Evolutionary conservation across 92 coral and sea anemone species (phyloP).

Genomic region (Bergia puertoricense): DNA sequence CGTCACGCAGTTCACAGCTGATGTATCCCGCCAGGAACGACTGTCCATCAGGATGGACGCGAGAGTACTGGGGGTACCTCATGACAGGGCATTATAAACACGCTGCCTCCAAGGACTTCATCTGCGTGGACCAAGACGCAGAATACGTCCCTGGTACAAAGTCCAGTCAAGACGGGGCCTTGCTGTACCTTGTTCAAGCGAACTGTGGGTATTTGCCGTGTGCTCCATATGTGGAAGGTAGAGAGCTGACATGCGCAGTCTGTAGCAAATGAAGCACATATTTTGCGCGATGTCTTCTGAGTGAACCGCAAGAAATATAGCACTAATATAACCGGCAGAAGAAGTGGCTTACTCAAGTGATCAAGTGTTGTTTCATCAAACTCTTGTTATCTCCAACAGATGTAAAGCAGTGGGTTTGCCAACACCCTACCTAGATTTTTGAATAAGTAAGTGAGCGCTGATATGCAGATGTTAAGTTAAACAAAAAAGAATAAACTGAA

Average conservation of each 20-base stretch:
- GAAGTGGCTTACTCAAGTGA: too few species aligned
- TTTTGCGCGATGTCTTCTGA: too few species aligned
- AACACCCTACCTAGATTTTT: too few species aligned
- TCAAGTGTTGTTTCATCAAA: too few species aligned
- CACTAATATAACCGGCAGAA: too few species aligned
- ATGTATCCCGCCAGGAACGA: conserved; percentile 60
- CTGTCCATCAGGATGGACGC: conserved; percentile 87
- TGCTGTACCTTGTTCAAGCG: conserved; percentile 63
- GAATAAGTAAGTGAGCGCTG: too few species aligned
- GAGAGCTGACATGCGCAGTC: conserved; percentile 86
- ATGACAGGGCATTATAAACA: conserved; percentile 62
- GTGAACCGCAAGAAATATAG: neutral
- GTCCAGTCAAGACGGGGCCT: conserved; percentile 60
- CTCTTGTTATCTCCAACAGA: too few species aligned
- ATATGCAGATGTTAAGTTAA: too few species aligned
- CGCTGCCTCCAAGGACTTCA: conserved; percentile 45
- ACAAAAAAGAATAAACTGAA: too few species aligned
- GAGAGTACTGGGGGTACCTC: conserved; percentile 85
- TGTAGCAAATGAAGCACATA: conserved; percentile 62
- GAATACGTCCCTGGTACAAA: too few species aligned
- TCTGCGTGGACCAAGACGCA: conserved; percentile 74
- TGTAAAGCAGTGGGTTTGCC: too few species aligned
- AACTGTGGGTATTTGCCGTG: conserved; percentile 78
- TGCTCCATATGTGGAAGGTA: conserved; percentile 56
- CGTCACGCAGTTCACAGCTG: conserved; percentile 64